These are phyloP conservation scores for Beaufortia kweichowensis DNA, from an alignment of 2,113 vertebrate genomes.

Conservation along the genomic window DNA sequence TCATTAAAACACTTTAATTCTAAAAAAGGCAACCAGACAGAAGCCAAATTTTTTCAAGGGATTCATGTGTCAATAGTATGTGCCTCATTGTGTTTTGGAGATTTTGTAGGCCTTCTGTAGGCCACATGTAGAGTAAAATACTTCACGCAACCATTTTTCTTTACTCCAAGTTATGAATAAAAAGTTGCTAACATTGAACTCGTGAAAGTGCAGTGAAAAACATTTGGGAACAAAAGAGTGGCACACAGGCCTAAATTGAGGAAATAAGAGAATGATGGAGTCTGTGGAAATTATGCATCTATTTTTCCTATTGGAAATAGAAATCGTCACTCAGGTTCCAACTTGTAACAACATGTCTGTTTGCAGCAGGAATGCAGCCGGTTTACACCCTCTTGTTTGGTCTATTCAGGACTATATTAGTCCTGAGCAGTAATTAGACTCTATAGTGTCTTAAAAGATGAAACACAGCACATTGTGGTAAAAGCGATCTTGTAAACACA, in stretches of 20 bases:
- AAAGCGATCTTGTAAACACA: constrained; percentile 37
- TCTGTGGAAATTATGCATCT: not conserved
- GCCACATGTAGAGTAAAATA: not conserved
- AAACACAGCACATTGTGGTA: constrained; percentile 27
- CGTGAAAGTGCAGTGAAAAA: not conserved
- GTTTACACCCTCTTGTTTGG: constrained; percentile 12
- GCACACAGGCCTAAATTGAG: not conserved
- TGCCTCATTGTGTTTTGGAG: not conserved
- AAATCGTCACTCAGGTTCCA: not conserved
- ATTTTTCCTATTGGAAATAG: not conserved
- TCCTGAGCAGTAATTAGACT: constrained; percentile 1
- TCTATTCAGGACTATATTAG: constrained; percentile 9
- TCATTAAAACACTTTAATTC: constrained; percentile 45
- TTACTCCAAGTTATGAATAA: not conserved
- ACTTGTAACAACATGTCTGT: constrained; percentile 20
- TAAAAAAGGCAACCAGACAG: constrained; percentile 48
- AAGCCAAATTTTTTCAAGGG: constrained; percentile 48
- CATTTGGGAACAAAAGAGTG: not conserved
- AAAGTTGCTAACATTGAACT: not conserved
- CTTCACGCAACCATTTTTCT: not conserved
- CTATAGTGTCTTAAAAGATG: constrained; percentile 1
- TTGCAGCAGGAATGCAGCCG: constrained; percentile 32
- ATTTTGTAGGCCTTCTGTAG: constrained; percentile 8
- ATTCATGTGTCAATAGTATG: constrained; percentile 58
- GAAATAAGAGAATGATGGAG: not conserved